A percentile compares a stretch with the other conserved stretches of the same genome.
Evolutionary conservation across 2,797 vertebrate species (phyloP).

Genomic region (Clamator glandarius): DNA sequence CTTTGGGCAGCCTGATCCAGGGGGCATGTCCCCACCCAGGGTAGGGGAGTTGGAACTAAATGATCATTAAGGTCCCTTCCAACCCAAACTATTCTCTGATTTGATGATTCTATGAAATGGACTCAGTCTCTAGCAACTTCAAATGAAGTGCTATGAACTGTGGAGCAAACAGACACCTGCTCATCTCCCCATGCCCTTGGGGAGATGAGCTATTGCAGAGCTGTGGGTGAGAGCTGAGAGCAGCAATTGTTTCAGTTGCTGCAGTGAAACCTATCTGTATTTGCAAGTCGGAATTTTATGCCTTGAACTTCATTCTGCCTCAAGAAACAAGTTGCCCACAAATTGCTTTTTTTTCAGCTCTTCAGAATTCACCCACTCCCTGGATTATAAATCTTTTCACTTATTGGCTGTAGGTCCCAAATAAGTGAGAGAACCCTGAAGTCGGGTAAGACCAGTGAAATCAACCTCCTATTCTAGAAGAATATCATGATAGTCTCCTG

Average conservation of each 20-base stretch:
- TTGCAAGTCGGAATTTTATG: background rate
- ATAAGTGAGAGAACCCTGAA: background rate
- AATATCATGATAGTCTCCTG: background rate
- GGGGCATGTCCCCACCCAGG: no score
- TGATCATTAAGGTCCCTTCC: no score
- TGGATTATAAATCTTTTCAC: background rate
- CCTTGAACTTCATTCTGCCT: background rate
- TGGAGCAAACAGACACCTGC: background rate
- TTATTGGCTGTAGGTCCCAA: background rate
- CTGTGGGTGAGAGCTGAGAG: background rate
- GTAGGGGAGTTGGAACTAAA: no score
- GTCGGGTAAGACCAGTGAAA: background rate
- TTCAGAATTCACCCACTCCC: background rate
- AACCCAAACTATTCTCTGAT: no score
- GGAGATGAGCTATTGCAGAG: background rate
- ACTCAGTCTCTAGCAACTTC: background rate
- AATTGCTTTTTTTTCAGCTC: background rate
- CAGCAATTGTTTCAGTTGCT: background rate
- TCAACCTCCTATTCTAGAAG: background rate
- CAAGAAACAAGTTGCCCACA: background rate
- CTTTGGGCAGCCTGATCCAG: no score
- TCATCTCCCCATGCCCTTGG: background rate
- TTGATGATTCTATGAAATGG: background rate
- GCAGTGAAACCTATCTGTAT: background rate
- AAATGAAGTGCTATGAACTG: background rate